phyloP scores from a whole-genome alignment of 2,113 vertebrate genomes.

The Phyllostomus discolor region DNA sequence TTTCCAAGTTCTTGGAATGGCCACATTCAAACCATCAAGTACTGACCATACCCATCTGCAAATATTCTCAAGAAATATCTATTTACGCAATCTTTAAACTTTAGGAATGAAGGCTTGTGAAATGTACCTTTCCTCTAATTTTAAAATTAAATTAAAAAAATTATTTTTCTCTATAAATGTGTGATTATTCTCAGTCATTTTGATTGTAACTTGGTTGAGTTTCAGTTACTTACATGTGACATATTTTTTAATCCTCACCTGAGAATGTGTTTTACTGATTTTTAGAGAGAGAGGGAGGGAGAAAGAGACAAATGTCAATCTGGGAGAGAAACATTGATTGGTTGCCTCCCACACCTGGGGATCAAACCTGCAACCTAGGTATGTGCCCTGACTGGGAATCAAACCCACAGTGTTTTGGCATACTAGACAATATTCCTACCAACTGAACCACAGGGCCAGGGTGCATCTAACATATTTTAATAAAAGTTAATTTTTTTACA shows the following conservation, averaged over 20 bases:
- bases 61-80: conserved; percentile 51
- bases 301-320: too few relatives aligned
- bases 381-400: too few relatives aligned
- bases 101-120: conserved; percentile 52
- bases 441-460: too few relatives aligned
- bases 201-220: conserved; percentile 33
- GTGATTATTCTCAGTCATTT: conserved; percentile 45
- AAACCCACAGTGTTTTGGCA: too few relatives aligned
- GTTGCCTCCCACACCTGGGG: too few relatives aligned
- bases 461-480: neutral
- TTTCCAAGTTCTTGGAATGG: conserved; percentile 39
- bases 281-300: too few relatives aligned
- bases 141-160: conserved; percentile 54
- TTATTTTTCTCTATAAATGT: neutral
- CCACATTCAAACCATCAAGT: conserved; percentile 36
- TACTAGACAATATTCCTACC: too few relatives aligned
- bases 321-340: too few relatives aligned
- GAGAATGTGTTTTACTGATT: too few relatives aligned
- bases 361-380: too few relatives aligned
- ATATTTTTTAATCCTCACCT: neutral
- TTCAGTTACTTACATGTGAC: conserved; percentile 13
- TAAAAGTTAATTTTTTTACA: neutral
- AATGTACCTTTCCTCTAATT: conserved; percentile 56
- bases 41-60: neutral
- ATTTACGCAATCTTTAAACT: conserved; percentile 59